These are phyloP conservation scores for Mormyrops boulengeri DNA, from an alignment of 2,797 vertebrate genomes.

Conservation along the genomic window DNA sequence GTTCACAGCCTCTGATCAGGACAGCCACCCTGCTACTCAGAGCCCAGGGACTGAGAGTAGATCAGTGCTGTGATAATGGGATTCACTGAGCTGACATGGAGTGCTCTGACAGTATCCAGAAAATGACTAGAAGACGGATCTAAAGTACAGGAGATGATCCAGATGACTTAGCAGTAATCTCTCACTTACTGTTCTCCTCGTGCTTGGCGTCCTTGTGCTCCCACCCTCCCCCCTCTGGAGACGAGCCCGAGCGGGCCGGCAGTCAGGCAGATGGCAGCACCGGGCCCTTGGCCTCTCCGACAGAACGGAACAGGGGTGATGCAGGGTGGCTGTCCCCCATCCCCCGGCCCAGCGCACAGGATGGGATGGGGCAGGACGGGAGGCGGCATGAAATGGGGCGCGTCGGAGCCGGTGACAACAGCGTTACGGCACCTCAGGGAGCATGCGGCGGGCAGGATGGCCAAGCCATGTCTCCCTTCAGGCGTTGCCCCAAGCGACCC, in stretches of 20 bases:
- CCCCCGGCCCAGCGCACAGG: neutral
- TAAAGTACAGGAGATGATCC: neutral
- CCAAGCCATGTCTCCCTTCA: neutral
- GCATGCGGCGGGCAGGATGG: neutral
- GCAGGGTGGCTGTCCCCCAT: neutral
- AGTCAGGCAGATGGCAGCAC: constrained; percentile 7
- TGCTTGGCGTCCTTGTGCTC: neutral
- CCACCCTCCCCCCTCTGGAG: neutral
- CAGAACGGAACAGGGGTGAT: constrained; percentile 8
- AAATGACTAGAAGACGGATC: neutral
- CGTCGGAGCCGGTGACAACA: constrained; percentile 46
- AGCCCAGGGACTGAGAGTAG: neutral
- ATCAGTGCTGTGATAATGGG: neutral
- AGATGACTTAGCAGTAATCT: neutral
- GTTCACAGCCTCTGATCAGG: neutral
- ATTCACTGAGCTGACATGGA: neutral
- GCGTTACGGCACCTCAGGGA: constrained; percentile 44
- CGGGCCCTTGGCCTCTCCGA: neutral
- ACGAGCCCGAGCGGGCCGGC: neutral
- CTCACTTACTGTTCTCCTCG: neutral
- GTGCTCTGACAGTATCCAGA: neutral
- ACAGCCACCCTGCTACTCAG: neutral
- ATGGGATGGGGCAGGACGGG: constrained; percentile 40
- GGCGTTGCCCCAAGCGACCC: neutral
- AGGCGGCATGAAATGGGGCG: constrained; percentile 51